Percentiles rank a stretch among this genome's conserved stretches.
Evolutionary conservation across 2,797 vertebrate genomes (phyloP).

Genomic region (Capromys pilorides): DNA sequence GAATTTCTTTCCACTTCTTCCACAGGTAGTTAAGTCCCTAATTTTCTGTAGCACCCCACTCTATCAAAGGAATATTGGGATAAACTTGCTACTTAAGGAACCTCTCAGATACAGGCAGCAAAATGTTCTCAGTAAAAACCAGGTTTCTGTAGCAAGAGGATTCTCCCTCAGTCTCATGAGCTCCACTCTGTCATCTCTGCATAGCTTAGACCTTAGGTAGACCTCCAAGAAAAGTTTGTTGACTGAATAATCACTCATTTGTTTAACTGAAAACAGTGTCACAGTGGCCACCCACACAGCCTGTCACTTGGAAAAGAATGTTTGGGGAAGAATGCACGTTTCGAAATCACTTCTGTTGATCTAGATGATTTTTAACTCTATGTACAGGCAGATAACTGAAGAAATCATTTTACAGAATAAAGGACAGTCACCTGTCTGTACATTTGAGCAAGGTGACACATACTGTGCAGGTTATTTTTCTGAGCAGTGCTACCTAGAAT

Average conservation of each 20-base stretch:
- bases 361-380: conserved; percentile 28
- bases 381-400: background rate
- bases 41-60: background rate
- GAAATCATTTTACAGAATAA: conserved; percentile 15
- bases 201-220: background rate
- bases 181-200: background rate
- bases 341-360: background rate
- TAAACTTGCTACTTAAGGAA: background rate
- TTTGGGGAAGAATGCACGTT: conserved; percentile 16
- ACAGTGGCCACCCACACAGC: background rate
- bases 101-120: background rate
- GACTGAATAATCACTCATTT: conserved; percentile 54
- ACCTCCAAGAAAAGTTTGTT: conserved; percentile 38
- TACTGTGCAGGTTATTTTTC: conserved; percentile 27
- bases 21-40: background rate
- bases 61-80: background rate
- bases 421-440: background rate
- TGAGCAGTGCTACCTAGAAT: background rate
- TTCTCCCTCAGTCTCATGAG: background rate
- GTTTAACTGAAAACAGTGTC: conserved; percentile 31
- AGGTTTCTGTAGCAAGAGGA: background rate
- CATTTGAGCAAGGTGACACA: background rate
- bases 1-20: background rate
- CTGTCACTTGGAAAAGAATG: conserved; percentile 39
- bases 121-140: conserved; percentile 7